Evolutionary conservation across 2,113 vertebrate species (phyloP).

Genomic region (Percopsis transmontana): DNA sequence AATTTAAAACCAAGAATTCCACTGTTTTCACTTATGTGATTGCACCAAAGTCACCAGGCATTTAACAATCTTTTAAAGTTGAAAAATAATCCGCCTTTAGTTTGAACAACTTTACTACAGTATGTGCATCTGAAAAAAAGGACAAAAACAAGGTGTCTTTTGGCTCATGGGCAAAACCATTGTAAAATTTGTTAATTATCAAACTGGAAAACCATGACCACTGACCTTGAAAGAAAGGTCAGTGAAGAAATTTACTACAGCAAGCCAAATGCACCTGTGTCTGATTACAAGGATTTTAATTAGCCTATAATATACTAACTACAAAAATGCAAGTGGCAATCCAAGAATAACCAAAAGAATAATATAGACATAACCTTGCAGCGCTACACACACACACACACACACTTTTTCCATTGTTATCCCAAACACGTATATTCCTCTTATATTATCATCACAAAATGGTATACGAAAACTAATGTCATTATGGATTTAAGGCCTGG

Average conservation of each 20-base stretch:
- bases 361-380: no score
- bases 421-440: no score
- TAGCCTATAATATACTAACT: neutral
- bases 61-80: constrained; percentile 15
- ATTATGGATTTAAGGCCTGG: no score
- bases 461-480: no score
- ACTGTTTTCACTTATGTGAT: constrained; percentile 20
- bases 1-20: neutral
- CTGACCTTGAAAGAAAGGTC: neutral
- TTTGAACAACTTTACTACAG: no score
- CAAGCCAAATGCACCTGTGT: neutral
- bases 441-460: no score
- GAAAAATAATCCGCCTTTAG: constrained; percentile 39
- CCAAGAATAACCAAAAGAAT: no score
- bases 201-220: neutral
- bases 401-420: no score
- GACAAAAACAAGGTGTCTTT: neutral
- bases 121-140: no score
- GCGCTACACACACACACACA: no score
- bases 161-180: neutral
- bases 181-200: neutral
- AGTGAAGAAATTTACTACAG: no score
- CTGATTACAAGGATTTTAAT: neutral
- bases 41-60: neutral
- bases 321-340: no score